Evolutionary conservation across 1,140 invertebrate genomes (phyloP).

Genomic region (Sycobia sp.): DNA sequence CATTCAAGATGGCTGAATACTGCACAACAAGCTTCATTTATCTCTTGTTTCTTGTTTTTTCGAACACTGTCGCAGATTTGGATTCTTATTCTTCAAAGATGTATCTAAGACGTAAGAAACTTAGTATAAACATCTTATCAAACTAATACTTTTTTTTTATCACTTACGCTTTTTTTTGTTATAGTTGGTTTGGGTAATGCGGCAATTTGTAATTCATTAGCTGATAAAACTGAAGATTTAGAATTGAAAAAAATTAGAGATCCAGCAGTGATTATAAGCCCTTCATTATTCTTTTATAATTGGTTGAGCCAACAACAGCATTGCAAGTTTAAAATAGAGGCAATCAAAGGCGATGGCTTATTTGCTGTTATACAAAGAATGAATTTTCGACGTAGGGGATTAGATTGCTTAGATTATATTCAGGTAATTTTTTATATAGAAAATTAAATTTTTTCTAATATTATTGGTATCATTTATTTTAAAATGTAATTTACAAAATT

Average conservation of each 20-base stretch:
- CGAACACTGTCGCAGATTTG: not conserved
- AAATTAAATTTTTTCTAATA: too few relatives aligned
- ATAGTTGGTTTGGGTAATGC: conserved; percentile 39
- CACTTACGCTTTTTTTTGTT: not conserved
- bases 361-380: conserved; percentile 53
- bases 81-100: conserved; percentile 1
- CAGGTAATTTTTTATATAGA: conserved; percentile 36
- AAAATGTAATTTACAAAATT: too few relatives aligned
- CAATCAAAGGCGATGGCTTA: conserved; percentile 38
- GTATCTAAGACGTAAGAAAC: conserved; percentile 5
- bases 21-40: conserved; percentile 13
- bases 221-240: conserved; percentile 17
- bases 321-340: conserved; percentile 46
- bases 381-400: conserved; percentile 43
- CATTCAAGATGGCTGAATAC: conserved; percentile 23
- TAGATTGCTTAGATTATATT: conserved; percentile 49
- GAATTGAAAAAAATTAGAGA: conserved; percentile 15
- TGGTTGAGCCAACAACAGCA: conserved; percentile 42
- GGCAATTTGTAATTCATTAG: conserved; percentile 38
- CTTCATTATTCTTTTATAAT: conserved; percentile 41
- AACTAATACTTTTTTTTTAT: not conserved
- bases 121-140: conserved; percentile 1
- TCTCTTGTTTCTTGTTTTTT: conserved; percentile 6
- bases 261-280: conserved; percentile 35
- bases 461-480: too few relatives aligned